Base-by-base conservation (phyloP, 2,113 vertebrate species). In the Xiphias gladius region DNA sequence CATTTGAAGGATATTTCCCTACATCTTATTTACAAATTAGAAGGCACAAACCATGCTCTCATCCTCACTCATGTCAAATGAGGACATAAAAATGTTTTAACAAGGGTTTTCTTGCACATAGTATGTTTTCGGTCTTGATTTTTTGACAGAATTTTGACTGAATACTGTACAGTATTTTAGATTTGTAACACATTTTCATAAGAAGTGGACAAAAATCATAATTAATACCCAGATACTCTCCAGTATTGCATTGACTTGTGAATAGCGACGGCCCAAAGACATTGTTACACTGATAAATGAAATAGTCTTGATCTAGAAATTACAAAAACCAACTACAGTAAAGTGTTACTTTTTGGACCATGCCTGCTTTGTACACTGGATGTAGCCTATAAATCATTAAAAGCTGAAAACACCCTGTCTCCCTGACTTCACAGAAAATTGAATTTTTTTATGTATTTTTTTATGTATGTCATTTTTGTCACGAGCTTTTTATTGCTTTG, bases 401-500 rank as follows among this genome's bases (percentile, higher is more conserved):
- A 80, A 17, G 16, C 41, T 46, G 19, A 57, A 73, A 79, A 71
- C 69, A 62, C 0, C 7, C 64, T 82, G 17, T 48, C 46, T 17
- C 16, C 14, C 17, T 48, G 46, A 17, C 41, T 43, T 43, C 41
- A 43, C 12, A 4, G 16, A 48, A 48, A 17, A 48, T 19, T 14
- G 11, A 3, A 6, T 59, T 78, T 76, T 12, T 24, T 71, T 46
- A 8, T 54, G 72, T 22, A 32, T 59, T 80, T 59, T 54, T 64
- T 79, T 79, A 8, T n/a, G 81, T 58, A 9, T 48, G n/a, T 48
- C 4, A 20, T 68, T 57, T 26, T 71, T 69, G 55, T 65, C 17
- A 50, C 20, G 17, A 50, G 48, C 48, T 50, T 50, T 50, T 50
- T 20, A 20, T 50, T 50, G 19, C 20, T 77, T 84, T 52, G 28